Percentiles rank a stretch among this genome's conserved stretches.
Evolutionary conservation across 2,797 vertebrate species (phyloP).

Genomic region (Aeoliscus strigatus): DNA sequence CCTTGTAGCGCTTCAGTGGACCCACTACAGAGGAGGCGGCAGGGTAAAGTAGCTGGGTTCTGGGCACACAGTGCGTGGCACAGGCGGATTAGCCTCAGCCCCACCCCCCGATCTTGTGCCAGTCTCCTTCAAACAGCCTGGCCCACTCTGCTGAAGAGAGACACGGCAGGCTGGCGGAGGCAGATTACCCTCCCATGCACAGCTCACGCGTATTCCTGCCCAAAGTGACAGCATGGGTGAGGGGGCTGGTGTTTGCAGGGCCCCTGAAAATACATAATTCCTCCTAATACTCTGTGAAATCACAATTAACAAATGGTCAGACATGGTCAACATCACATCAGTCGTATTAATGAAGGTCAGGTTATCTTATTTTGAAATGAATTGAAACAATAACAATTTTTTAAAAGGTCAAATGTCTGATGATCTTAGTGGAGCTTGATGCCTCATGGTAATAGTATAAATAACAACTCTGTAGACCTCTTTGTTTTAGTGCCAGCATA

Average conservation of each 20-base stretch:
- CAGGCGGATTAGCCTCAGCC: slow-evolving; percentile 63
- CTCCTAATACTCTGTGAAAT: slow-evolving; percentile 34
- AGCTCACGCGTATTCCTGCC: slow-evolving; percentile 28
- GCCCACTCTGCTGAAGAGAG: slow-evolving; percentile 41
- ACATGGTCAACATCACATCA: no score
- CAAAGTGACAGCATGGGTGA: slow-evolving; percentile 28
- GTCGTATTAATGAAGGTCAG: no score
- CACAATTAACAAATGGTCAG: slow-evolving; percentile 25
- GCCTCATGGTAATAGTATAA: no score
- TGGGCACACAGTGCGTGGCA: slow-evolving; percentile 58
- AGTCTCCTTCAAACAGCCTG: slow-evolving; percentile 53
- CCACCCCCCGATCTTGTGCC: slow-evolving; percentile 40
- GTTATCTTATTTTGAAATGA: no score
- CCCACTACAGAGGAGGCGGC: slow-evolving; percentile 61
- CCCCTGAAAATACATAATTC: slow-evolving; percentile 37
- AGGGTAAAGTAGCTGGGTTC: slow-evolving; percentile 61
- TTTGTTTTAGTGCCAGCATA: no score
- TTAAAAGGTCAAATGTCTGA: no score
- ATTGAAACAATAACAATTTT: no score
- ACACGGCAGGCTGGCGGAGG: slow-evolving; percentile 57
- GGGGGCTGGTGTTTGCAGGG: slow-evolving; percentile 36
- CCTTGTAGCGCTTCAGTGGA: slow-evolving; percentile 64
- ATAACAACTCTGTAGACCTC: no score
- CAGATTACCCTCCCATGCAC: slow-evolving; percentile 61
- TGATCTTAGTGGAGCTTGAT: no score